A percentile compares a stretch with the other conserved stretches of the same genome.
Evolutionary conservation across 2,888 invertebrate species (phyloP).

Genomic region (Laspeyria flexula): DNA sequence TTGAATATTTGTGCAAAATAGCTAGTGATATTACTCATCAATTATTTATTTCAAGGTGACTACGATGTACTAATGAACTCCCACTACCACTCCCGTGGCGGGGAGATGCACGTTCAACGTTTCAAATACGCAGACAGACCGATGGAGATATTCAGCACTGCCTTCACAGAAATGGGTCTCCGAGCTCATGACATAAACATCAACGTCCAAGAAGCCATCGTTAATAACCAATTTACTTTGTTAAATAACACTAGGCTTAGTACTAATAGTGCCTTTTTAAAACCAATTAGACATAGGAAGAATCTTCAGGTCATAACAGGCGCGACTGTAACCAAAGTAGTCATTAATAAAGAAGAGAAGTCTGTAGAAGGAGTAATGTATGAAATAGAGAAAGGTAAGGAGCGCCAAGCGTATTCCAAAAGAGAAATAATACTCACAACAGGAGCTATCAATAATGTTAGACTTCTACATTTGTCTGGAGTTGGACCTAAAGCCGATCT

Average conservation of each 20-base stretch:
- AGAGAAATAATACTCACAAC: slow-evolving; percentile 74
- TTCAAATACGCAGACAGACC: slow-evolving; percentile 75
- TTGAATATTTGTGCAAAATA: background rate
- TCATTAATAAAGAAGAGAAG: slow-evolving; percentile 72
- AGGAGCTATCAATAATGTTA: slow-evolving; percentile 80
- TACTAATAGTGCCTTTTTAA: slow-evolving; percentile 74
- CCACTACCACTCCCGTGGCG: slow-evolving; percentile 77
- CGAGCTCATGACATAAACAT: slow-evolving; percentile 74
- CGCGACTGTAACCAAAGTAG: slow-evolving; percentile 73
- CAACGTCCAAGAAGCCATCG: slow-evolving; percentile 74
- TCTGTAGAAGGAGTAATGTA: slow-evolving; percentile 74
- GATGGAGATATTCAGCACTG: slow-evolving; percentile 72
- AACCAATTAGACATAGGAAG: slow-evolving; percentile 72
- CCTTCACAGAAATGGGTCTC: slow-evolving; percentile 77
- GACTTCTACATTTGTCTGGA: slow-evolving; percentile 75
- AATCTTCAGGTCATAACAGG: slow-evolving; percentile 74
- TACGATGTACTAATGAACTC: slow-evolving; percentile 79
- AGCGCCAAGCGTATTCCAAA: slow-evolving; percentile 72
- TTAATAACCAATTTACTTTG: slow-evolving; percentile 76
- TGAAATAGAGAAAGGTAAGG: slow-evolving; percentile 75
- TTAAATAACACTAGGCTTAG: slow-evolving; percentile 78
- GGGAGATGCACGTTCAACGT: slow-evolving; percentile 77
- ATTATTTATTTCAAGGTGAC: slow-evolving; percentile 66
- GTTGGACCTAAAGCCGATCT: slow-evolving; percentile 73
- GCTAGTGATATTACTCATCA: background rate